Evolutionary conservation across 2,888 invertebrate species (phyloP).

Genomic region (Harpalus rufipes): DNA sequence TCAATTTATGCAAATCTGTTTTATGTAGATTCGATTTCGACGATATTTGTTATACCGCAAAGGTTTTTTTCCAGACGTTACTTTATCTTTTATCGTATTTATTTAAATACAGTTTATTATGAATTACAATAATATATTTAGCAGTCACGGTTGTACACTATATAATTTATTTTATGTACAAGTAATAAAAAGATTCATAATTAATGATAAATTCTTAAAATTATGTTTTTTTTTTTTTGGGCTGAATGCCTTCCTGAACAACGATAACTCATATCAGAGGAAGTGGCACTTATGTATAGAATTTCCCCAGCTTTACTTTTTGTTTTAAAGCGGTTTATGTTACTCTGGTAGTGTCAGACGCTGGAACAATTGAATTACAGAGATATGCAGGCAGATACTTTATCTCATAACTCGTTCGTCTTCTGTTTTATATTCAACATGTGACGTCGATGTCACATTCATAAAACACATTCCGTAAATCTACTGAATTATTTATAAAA

Average conservation of each 20-base stretch:
- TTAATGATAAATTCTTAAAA: neutral
- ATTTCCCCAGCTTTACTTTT: conserved; percentile 1
- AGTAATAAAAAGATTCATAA: too few species aligned
- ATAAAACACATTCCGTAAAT: conserved; percentile 2
- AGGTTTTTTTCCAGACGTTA: too few species aligned
- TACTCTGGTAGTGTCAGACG: neutral
- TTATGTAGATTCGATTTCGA: too few species aligned
- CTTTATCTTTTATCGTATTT: too few species aligned
- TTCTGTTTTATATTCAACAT: neutral
- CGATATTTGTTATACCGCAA: too few species aligned
- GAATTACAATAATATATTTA: too few species aligned
- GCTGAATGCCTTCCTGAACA: neutral
- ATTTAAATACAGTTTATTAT: too few species aligned
- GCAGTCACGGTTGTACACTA: too few species aligned
- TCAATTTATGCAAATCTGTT: too few species aligned
- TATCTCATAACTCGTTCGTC: neutral
- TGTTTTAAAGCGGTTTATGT: neutral
- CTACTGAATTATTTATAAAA: neutral
- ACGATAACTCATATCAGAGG: conserved; percentile 11
- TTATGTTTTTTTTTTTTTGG: neutral
- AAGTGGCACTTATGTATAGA: neutral
- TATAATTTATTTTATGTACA: too few species aligned
- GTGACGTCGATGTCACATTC: neutral
- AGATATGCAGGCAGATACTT: neutral
- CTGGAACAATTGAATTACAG: conserved; percentile 9